phyloP scores from a whole-genome alignment of 2,797 vertebrate genomes.

The Urophycis tenuis region DNA sequence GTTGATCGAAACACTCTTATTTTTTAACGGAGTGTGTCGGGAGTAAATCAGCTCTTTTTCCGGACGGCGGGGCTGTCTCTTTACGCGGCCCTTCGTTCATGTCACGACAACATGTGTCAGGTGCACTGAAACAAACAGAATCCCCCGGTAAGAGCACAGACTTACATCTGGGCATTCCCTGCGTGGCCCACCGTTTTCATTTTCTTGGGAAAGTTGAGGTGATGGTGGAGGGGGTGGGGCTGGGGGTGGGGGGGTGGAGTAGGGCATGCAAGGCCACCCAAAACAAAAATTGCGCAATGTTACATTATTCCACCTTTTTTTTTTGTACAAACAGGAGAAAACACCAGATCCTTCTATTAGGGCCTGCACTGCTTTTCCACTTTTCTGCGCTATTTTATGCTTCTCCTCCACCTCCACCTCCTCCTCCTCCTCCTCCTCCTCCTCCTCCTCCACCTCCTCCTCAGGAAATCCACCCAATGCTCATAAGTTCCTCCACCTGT shows the following conservation, averaged over 20 bases:
- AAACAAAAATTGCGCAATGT: constrained; percentile 68
- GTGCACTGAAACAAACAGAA: constrained; percentile 45
- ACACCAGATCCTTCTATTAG: constrained; percentile 49
- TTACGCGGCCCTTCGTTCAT: constrained; percentile 51
- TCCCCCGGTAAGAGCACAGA: constrained; percentile 52
- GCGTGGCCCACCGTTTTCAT: constrained; percentile 58
- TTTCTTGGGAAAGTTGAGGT: constrained; percentile 44
- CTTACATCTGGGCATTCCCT: constrained; percentile 62
- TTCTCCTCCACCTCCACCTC: constrained; percentile 32
- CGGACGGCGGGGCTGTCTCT: constrained; percentile 39
- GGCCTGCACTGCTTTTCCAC: constrained; percentile 55
- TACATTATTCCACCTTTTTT: constrained; percentile 68
- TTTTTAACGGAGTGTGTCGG: constrained; percentile 37
- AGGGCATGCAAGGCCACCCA: constrained; percentile 67
- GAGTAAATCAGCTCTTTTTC: constrained; percentile 59
- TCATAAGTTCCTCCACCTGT: constrained; percentile 73
- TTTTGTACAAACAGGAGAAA: constrained; percentile 64
- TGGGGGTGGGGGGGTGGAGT: not conserved
- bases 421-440: too few relatives aligned
- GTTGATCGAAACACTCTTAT: constrained; percentile 49
- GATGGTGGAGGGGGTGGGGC: not conserved
- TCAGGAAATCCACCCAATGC: constrained; percentile 67
- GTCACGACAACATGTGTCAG: constrained; percentile 60
- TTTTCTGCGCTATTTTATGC: constrained; percentile 63
- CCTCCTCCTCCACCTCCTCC: not conserved